phyloP scores from a whole-genome alignment of 30 jellyfish, hydroid and myxozoan genomes.

The Rhopilema esculentum region DNA sequence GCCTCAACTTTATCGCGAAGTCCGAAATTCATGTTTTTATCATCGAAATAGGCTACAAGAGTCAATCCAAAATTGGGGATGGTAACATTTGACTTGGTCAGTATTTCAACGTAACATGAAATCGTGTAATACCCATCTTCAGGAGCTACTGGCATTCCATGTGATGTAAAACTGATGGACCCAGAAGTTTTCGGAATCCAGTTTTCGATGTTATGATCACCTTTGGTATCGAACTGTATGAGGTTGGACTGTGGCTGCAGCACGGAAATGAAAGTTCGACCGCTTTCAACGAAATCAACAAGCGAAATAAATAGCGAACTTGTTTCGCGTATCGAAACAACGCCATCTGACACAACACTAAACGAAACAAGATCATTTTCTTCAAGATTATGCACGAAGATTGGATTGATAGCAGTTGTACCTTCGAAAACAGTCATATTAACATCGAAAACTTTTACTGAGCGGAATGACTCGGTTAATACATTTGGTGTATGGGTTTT shows the following conservation, averaged over 20 bases:
- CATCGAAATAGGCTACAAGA: constrained; percentile 42
- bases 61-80: neutral
- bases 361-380: constrained; percentile 59
- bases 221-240: neutral
- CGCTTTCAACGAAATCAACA: constrained; percentile 62
- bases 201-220: neutral
- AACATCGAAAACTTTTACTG: constrained; percentile 8
- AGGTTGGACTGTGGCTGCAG: neutral
- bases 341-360: neutral
- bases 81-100: neutral
- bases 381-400: constrained; percentile 14
- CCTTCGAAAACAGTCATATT: constrained; percentile 22
- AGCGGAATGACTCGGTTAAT: neutral
- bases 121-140: constrained; percentile 23
- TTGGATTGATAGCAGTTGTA: constrained; percentile 16
- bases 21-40: constrained; percentile 40
- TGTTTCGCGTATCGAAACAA: neutral
- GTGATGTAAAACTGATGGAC: neutral
- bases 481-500: neutral
- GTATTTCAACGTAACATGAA: constrained; percentile 36
- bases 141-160: constrained; percentile 2
- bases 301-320: constrained; percentile 59
- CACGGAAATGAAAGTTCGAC: constrained; percentile 35
- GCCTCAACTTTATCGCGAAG: constrained; percentile 34
- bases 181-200: constrained; percentile 58